Percentiles rank a stretch among this genome's conserved stretches.
These are phyloP conservation scores for Mus spretus DNA, from an alignment of 2,797 vertebrate genomes.

Conservation along the genomic window DNA sequence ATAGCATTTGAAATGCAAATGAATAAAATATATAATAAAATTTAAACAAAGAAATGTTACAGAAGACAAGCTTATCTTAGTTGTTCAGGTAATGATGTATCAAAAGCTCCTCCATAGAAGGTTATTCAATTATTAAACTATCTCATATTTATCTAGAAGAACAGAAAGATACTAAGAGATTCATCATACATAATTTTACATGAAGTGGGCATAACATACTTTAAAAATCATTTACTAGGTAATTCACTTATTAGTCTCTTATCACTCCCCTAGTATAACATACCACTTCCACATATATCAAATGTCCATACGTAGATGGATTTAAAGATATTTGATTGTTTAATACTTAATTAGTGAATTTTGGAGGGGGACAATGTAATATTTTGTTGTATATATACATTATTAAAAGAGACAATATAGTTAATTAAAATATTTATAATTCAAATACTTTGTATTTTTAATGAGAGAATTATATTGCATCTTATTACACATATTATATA, in stretches of 20 bases:
- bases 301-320: not conserved
- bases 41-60: not conserved
- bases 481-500: not conserved
- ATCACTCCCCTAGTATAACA: too few species aligned
- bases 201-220: not conserved
- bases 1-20: too few species aligned
- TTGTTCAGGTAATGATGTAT: slow-evolving; percentile 12
- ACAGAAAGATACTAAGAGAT: not conserved
- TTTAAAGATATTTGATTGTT: not conserved
- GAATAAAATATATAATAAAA: too few species aligned
- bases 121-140: slow-evolving; percentile 31
- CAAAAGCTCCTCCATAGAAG: not conserved
- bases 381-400: not conserved
- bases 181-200: slow-evolving; percentile 5
- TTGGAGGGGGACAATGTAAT: not conserved
- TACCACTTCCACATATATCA: not conserved
- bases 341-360: not conserved
- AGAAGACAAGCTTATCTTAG: not conserved
- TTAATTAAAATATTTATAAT: not conserved
- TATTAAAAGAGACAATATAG: not conserved
- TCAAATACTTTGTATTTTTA: not conserved
- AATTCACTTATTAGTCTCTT: not conserved
- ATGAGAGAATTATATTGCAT: not conserved
- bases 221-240: not conserved
- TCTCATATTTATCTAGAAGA: slow-evolving; percentile 16